Percentiles rank a stretch among this genome's conserved stretches.
Conservation (phyloP, 92 coral and sea anemone genomes). For the Anthopleura xanthogrammica region DNA sequence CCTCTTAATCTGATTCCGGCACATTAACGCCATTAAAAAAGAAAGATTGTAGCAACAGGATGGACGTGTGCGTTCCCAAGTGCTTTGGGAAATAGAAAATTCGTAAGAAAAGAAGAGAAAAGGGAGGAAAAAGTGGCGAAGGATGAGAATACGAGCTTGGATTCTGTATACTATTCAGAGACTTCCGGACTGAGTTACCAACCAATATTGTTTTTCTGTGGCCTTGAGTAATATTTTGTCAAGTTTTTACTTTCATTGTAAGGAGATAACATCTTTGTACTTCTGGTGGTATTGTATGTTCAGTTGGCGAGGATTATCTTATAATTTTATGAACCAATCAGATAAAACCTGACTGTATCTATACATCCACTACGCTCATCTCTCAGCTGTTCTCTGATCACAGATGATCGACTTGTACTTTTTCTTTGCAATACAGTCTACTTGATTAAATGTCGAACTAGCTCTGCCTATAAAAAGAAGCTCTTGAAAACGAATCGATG, state of each 20-base stretch:
- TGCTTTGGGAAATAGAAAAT: conserved; percentile 4
- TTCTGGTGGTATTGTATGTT: background rate
- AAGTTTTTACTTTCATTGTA: background rate
- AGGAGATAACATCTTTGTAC: background rate
- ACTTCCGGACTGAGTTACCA: background rate
- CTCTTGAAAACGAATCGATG: too few relatives aligned
- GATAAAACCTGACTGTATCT: background rate
- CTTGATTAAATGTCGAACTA: background rate
- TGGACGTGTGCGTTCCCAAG: background rate
- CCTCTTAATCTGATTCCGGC: conserved; percentile 6
- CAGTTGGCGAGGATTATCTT: background rate
- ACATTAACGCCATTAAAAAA: background rate
- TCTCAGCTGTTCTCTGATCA: too few relatives aligned
- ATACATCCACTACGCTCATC: background rate
- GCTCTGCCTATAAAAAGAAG: too few relatives aligned
- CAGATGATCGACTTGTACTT: too few relatives aligned
- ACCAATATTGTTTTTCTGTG: background rate
- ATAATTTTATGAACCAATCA: background rate
- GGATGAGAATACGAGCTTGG: background rate
- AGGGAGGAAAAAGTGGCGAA: background rate
- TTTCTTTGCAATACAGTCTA: background rate
- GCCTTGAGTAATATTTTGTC: background rate
- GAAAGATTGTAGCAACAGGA: conserved; percentile 3
- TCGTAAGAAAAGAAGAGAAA: background rate
- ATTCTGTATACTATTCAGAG: background rate